Conservation (phyloP, 2,888 invertebrate genomes). For the Thysanoteuthis rhombus region DNA sequence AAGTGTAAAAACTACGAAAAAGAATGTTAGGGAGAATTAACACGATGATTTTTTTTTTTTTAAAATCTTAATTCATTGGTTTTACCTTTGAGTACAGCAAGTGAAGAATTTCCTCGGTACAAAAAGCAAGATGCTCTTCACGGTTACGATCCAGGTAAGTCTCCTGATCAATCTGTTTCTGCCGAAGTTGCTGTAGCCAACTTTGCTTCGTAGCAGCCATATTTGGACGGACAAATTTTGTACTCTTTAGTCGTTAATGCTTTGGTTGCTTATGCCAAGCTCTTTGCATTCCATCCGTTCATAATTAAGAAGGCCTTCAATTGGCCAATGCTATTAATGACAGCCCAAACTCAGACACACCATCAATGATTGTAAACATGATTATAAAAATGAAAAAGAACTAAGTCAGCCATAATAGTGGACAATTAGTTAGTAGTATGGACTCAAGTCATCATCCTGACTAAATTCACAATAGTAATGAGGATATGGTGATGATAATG, state of each 20-base stretch:
- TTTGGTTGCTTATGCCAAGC: not conserved
- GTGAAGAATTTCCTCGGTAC: not conserved
- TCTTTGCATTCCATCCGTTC: not conserved
- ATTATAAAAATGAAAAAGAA: not conserved
- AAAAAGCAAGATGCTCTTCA: not conserved
- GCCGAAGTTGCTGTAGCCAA: not conserved
- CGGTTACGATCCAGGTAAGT: not conserved
- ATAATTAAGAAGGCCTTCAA: not conserved
- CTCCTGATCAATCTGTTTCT: not conserved
- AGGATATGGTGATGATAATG: not conserved
- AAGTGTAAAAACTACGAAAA: not conserved
- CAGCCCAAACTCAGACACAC: not conserved
- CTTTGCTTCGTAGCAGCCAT: not conserved
- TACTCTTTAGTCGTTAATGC: not conserved
- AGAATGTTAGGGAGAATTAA: not conserved
- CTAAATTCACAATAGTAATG: not conserved
- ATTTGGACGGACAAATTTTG: not conserved
- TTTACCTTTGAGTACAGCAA: slow-evolving; percentile 15
- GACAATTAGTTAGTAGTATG: not conserved
- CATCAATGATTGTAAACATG: not conserved
- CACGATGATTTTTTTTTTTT: not conserved
- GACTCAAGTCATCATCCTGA: not conserved
- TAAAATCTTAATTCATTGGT: not conserved
- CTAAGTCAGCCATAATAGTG: not conserved
- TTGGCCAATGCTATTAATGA: not conserved